Conservation (phyloP, 2,797 vertebrate genomes). For the Prionace glauca region DNA sequence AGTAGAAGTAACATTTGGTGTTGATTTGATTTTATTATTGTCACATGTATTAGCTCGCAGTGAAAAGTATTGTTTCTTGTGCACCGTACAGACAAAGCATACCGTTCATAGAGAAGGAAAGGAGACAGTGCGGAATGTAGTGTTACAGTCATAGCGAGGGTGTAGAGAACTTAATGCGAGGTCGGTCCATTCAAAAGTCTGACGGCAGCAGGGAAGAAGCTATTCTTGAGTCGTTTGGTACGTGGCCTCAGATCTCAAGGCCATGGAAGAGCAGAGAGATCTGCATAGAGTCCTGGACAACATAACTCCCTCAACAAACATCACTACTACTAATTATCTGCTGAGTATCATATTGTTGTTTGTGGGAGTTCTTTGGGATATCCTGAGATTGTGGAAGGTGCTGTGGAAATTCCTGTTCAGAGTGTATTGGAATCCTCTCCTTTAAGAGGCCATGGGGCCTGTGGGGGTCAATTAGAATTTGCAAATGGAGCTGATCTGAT, state of each 20-base stretch:
- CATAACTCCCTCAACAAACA: background rate
- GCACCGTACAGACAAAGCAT: too few relatives aligned
- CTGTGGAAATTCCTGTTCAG: background rate
- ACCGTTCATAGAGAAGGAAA: too few relatives aligned
- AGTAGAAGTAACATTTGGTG: background rate
- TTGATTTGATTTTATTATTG: too few relatives aligned
- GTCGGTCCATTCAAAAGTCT: too few relatives aligned
- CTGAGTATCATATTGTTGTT: background rate
- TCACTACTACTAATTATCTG: background rate
- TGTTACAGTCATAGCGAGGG: too few relatives aligned
- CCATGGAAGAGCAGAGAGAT: background rate
- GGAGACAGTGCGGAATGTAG: too few relatives aligned
- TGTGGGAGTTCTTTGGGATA: background rate
- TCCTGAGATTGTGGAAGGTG: background rate
- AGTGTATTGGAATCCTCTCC: background rate
- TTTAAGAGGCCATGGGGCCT: background rate
- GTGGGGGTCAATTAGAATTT: background rate
- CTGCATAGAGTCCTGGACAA: background rate
- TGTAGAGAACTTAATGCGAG: too few relatives aligned
- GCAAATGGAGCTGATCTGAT: background rate
- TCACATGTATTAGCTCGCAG: too few relatives aligned
- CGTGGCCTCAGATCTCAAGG: too few relatives aligned
- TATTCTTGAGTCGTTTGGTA: too few relatives aligned
- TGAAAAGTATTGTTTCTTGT: too few relatives aligned
- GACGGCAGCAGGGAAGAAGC: too few relatives aligned